Evolutionary conservation across 2,888 invertebrate species (phyloP), one percentile per base, ranked within the genome.

Genomic region (Drosophila greeni): DNA sequence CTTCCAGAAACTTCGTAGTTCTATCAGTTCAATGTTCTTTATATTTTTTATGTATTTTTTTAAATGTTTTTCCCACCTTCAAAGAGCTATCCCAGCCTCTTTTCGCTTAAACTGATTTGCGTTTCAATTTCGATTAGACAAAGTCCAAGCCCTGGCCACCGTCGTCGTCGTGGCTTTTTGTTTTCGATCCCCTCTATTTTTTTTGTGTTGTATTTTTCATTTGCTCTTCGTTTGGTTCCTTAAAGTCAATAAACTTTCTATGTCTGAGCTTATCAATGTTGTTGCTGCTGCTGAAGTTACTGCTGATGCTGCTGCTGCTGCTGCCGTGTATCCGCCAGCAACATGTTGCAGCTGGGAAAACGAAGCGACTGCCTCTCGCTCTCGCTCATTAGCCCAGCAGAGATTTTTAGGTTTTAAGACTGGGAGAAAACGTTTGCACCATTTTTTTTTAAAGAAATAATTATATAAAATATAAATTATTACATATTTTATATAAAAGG

Each of bases 111-210:
- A 65, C 67, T 62, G 51, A 54, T 60, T 80, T 67, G 23, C 23
- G 73, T 70, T 76, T 76, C 70, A 74, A 80, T 76, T 83, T 68
- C 67, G 77, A 80, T 76, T 76, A 83, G 84, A 76, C 72, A 67
- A 80, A 79, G 66, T 62, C 34, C 47, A 24, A 12, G n/a, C 29
- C 6, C 42, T 18, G 7, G 36, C 40, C 24, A 42, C 24, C 9
- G 5, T 33, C 18, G 5, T 33, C 18, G n/a, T 52, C 47, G n/a
- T 42, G 9, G 42, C 11, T 16, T 29, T 23, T 29, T 40, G n/a
- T 18, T 24, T 14, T 24, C 24, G 26, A 16, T 42, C 45, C n/a
- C 23, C 24, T 40, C 43, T 36, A 42, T 31, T 36, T 36, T 20
- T 20, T 20, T 20, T 20, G n/a, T n/a, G n/a, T 52, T 8, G 7